A percentile compares a stretch with the other conserved stretches of the same genome.
phyloP scores from a whole-genome alignment of 1,140 invertebrate genomes.

The Chionoecetes opilio region DNA sequence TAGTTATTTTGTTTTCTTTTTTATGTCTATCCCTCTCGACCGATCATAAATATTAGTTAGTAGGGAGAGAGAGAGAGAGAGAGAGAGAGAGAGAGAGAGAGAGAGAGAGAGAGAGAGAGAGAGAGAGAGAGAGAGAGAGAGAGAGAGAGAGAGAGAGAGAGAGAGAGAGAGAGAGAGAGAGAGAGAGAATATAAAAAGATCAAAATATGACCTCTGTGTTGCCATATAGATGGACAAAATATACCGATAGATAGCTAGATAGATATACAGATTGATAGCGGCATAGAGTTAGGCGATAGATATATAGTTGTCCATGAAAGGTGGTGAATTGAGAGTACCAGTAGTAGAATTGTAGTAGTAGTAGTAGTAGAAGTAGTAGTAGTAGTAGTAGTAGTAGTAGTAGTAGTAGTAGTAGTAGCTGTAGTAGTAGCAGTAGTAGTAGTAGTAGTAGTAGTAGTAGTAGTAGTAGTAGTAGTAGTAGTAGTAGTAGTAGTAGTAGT shows the following conservation, averaged over 20 bases:
- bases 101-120: background rate
- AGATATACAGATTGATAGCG: background rate
- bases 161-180: too few species aligned
- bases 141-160: too few species aligned
- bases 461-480: too few species aligned
- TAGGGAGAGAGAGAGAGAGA: too few species aligned
- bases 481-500: too few species aligned
- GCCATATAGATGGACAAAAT: background rate
- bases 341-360: too few species aligned
- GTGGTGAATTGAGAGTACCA: background rate
- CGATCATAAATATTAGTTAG: background rate
- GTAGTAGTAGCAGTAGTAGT: too few species aligned
- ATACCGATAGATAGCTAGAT: background rate
- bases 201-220: background rate
- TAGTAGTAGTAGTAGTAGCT: too few species aligned
- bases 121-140: background rate
- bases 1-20: too few species aligned
- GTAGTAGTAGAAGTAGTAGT: too few species aligned
- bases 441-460: too few species aligned
- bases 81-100: background rate
- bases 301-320: background rate
- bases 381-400: too few species aligned
- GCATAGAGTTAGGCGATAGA: background rate
- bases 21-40: background rate
- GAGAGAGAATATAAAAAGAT: background rate